Conservation (phyloP, 2,113 vertebrate species). For the Trinectes maculatus region DNA sequence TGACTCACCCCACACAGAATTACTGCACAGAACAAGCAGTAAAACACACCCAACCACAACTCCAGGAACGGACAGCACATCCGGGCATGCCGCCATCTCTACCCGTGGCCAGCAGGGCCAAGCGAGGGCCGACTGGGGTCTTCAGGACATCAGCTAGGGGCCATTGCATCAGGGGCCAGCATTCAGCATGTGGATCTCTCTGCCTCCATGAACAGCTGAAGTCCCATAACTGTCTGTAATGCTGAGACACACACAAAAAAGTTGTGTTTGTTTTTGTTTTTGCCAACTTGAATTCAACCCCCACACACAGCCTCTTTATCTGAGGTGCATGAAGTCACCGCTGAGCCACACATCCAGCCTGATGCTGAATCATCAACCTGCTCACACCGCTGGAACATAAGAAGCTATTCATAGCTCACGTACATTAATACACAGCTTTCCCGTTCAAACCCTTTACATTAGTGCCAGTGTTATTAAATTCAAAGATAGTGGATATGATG, state of each 20-base stretch:
- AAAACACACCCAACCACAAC: conserved; percentile 67
- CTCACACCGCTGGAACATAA: conserved; percentile 18
- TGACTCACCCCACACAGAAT: conserved; percentile 79
- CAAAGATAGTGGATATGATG: background rate
- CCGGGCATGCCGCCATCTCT: conserved; percentile 62
- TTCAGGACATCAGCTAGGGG: conserved; percentile 61
- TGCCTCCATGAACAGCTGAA: conserved; percentile 19
- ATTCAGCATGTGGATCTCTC: conserved; percentile 14
- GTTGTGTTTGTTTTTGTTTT: too few relatives aligned
- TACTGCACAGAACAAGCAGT: conserved; percentile 68
- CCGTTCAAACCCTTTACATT: background rate
- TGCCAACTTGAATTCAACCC: background rate
- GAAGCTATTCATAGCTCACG: conserved; percentile 7
- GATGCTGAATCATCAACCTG: conserved; percentile 67
- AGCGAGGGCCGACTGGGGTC: conserved; percentile 40
- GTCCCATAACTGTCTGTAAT: conserved; percentile 11
- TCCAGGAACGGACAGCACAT: conserved; percentile 55
- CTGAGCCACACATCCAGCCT: conserved; percentile 61
- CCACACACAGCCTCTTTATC: conserved; percentile 1
- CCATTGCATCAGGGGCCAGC: conserved; percentile 54
- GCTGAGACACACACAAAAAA: background rate
- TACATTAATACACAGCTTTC: background rate
- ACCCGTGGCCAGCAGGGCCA: conserved; percentile 47
- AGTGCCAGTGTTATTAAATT: too few relatives aligned
- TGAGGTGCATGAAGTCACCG: conserved; percentile 22